These are phyloP conservation scores for Trichonephila inaurata DNA, from an alignment of 1,140 invertebrate genomes.

Conservation along the genomic window DNA sequence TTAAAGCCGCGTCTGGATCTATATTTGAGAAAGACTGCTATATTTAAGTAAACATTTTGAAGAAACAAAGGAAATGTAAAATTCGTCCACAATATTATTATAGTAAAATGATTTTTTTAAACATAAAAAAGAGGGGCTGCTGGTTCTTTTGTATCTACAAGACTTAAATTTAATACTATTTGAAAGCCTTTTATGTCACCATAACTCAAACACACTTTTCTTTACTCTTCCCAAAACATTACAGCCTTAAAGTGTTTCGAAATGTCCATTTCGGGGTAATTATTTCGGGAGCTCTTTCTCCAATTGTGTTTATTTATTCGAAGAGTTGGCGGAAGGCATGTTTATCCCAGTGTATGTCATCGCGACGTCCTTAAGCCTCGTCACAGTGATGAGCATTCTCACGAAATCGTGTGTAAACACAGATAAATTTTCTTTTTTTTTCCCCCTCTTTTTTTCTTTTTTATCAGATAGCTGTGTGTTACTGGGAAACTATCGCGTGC, in stretches of 20 bases:
- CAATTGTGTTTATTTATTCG: conserved; percentile 4
- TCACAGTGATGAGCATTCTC: conserved; percentile 43
- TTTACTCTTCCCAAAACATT: background rate
- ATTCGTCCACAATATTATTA: too few species aligned
- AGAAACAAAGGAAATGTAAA: too few species aligned
- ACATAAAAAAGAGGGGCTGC: too few species aligned
- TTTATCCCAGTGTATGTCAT: conserved; percentile 14
- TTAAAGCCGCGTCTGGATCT: too few species aligned
- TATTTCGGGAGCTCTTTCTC: conserved; percentile 5
- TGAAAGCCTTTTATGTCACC: too few species aligned
- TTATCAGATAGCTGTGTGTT: background rate
- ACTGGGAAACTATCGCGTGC: background rate
- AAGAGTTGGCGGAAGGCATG: background rate
- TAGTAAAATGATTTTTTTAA: too few species aligned
- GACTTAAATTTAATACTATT: too few species aligned
- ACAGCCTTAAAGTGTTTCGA: background rate
- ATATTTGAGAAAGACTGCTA: too few species aligned
- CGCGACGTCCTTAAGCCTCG: conserved; percentile 14
- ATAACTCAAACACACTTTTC: background rate
- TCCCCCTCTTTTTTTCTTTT: too few species aligned
- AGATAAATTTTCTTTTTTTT: conserved; percentile 10
- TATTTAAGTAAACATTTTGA: too few species aligned
- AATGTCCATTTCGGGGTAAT: background rate
- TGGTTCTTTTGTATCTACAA: too few species aligned
- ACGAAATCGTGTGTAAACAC: conserved; percentile 59